Evolutionary conservation across 2,113 vertebrate genomes (phyloP).

Genomic region (Dermatemys mawii): DNA sequence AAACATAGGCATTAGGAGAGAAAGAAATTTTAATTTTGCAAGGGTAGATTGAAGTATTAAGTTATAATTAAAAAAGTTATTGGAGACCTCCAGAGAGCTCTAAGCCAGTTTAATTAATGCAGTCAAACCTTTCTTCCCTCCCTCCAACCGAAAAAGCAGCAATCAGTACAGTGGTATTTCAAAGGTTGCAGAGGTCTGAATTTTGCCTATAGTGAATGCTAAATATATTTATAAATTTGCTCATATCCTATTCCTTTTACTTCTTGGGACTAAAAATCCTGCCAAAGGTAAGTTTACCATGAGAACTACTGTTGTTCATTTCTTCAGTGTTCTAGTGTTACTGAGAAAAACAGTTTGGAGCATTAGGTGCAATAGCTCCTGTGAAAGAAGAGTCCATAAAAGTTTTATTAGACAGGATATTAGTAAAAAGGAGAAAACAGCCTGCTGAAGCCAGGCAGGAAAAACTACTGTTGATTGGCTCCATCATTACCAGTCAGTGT

Average conservation of each 20-base stretch:
- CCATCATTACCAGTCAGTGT: neutral
- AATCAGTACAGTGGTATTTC: neutral
- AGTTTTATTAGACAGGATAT: neutral
- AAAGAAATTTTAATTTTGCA: conserved; percentile 52
- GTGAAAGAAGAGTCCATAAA: neutral
- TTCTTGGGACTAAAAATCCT: neutral
- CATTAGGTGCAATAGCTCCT: neutral
- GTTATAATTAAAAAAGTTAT: conserved; percentile 63
- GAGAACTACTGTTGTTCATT: neutral
- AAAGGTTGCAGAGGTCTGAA: neutral
- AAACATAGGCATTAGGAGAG: neutral
- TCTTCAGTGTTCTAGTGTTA: neutral
- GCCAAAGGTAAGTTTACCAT: neutral
- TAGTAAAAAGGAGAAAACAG: neutral
- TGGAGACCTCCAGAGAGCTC: conserved; percentile 48
- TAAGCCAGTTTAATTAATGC: conserved; percentile 59
- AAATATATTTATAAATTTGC: neutral
- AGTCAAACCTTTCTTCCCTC: conserved; percentile 12
- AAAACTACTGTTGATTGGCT: neutral
- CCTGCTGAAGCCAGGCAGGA: neutral
- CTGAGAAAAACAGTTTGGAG: neutral
- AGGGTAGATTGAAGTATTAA: conserved; percentile 38
- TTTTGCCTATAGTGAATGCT: neutral
- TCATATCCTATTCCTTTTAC: neutral
- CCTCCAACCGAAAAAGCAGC: neutral